phyloP scores from a whole-genome alignment of 2,113 vertebrate genomes.

The Octodon degus region DNA sequence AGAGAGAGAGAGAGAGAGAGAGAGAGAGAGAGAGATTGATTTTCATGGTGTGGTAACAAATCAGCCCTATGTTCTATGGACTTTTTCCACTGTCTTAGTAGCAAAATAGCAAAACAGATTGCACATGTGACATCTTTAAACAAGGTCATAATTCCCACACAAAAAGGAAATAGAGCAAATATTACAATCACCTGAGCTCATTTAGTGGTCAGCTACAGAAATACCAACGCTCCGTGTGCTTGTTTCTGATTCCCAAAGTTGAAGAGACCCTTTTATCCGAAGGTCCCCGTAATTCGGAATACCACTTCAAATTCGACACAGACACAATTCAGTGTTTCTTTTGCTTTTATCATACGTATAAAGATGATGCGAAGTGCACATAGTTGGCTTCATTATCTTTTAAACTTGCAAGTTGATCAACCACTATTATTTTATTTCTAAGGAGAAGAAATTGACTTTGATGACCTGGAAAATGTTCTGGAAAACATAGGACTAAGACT shows the following conservation, averaged over 20 bases:
- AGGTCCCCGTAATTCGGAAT: background rate
- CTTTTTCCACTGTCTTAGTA: constrained; percentile 21
- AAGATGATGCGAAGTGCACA: background rate
- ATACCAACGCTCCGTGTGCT: background rate
- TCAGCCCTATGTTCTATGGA: background rate
- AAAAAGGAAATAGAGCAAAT: background rate
- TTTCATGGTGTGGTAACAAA: background rate
- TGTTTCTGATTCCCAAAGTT: background rate
- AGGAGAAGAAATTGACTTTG: constrained; percentile 53
- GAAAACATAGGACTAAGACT: constrained; percentile 57
- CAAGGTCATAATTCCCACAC: background rate
- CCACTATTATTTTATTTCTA: constrained; percentile 36
- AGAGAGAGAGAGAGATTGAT: too few species aligned
- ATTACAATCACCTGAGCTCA: background rate
- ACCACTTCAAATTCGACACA: background rate
- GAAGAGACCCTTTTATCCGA: background rate
- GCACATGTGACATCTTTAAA: background rate
- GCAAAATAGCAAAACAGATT: background rate
- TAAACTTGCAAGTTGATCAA: background rate
- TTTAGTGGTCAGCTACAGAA: background rate
- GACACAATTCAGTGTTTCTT: background rate
- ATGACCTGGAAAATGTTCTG: constrained; percentile 42
- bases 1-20: too few species aligned
- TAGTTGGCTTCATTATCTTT: background rate
- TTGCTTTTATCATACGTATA: constrained; percentile 25